Base-by-base conservation (phyloP, 2,797 vertebrate genomes). In the Botia almorhae region DNA sequence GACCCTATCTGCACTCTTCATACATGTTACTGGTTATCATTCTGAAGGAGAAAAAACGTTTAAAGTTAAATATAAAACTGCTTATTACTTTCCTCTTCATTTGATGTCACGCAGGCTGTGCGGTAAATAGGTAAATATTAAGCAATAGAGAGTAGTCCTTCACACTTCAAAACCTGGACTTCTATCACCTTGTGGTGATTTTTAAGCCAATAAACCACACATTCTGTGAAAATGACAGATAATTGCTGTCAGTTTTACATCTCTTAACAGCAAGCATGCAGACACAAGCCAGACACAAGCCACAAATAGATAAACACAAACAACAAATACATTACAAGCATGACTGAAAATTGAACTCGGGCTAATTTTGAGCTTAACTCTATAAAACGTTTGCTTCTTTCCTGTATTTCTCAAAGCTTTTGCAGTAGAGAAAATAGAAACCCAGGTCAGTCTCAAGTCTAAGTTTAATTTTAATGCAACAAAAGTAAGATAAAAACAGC, bases 401-500 rank as follows among this genome's bases (percentile, higher is more conserved):
- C 8, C 33, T 68, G 39, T 26, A 39, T 46, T 56, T 56, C 50
- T 56, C 50, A 68, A 68, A 46, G 23, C 3, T 0, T 14, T 12
- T 1, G 23, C 13, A 23, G 11, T 70, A n/a, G n/a, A n/a, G 8
- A 26, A 78, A 70, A 58, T 13, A 61, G 26, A 33, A 61, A 10
- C n/a, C n/a, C 60, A n/a, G 43, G 56, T 70, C 56, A 69, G 17
- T 48, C 75, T 69, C 7, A 11, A 67, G 10, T 56, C 56, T 21
- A 48, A 0, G 26, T 78, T 70, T 21, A 12, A 50, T 70, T 51
- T 67, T 78, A 67, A 78, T 70, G 26, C 56, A 78, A 78, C 56
- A 70, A 70, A 78, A 36, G 56, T 70, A 61, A 69, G 76, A 69
- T 48, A 56, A 61, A 78, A 75, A 78, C 51, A 55, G 29, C n/a